Evolutionary conservation across 2,113 vertebrate genomes (phyloP), one percentile per base, ranked within the genome.

Genomic region (Syngnathus typhle): DNA sequence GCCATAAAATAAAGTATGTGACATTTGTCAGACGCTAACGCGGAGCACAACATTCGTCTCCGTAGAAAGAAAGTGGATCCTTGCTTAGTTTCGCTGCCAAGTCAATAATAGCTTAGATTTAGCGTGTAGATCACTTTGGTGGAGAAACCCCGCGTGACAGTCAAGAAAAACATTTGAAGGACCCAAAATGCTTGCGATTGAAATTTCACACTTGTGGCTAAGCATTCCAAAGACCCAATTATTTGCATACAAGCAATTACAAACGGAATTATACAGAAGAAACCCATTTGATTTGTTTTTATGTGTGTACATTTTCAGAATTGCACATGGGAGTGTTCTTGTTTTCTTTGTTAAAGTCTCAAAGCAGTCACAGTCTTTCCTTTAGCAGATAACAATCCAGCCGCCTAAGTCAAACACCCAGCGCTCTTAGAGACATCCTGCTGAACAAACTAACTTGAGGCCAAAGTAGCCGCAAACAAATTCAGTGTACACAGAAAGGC

Each of bases 401-500:
- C n/a, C 32, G 18, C 9, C 39, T 12, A 9, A 23, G 23, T 64
- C 63, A 38, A 63, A 43, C 12, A 64, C 16, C 13, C 41, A n/a
- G 2, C 23, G 32, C 32, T 39, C 10, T 13, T 36, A 56, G 1
- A 59, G 13, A 38, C 43, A 46, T 43, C 43, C 12, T 52, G 21
- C 43, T 52, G 27, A 61, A 39, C 44, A 75, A 70, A 71, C 46
- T 39, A 65, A 16, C 65, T 65, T 56, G 11, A 61, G 47, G 56
- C 39, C 6, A 64, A 60, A 55, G 23, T 32, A 61, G 56, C 7
- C 23, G 27, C 47, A 10, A 65, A 52, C 64, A 47, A 51, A 27
- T 65, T 46, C 46, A 52, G 38, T 65, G 46, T 52, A 65, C 64
- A 58, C 65, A 44, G 12, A 67, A 15, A 2, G 16, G 12, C 38